Evolutionary conservation across 2,888 invertebrate species (phyloP).

Genomic region (Achlya flavicornis): DNA sequence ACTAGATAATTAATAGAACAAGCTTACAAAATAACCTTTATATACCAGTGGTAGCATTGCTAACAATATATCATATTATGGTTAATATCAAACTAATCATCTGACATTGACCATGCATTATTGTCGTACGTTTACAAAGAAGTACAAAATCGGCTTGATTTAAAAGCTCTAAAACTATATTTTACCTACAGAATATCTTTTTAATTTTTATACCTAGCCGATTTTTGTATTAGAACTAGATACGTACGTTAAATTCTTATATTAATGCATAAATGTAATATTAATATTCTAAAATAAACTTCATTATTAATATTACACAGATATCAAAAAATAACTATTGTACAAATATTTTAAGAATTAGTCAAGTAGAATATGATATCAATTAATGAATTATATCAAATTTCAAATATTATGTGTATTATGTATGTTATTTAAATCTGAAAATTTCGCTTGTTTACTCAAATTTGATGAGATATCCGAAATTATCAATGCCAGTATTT

Average conservation of each 20-base stretch:
- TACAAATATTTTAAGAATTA: slow-evolving; percentile 63
- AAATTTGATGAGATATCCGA: slow-evolving; percentile 52
- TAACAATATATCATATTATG: slow-evolving; percentile 20
- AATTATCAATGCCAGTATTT: slow-evolving; percentile 81
- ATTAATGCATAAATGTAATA: slow-evolving; percentile 33
- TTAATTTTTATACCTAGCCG: slow-evolving; percentile 23
- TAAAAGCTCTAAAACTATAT: not conserved
- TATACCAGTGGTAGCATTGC: slow-evolving; percentile 31
- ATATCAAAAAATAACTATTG: slow-evolving; percentile 38
- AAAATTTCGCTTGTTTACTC: slow-evolving; percentile 33
- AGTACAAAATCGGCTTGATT: slow-evolving; percentile 12
- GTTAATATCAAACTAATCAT: slow-evolving; percentile 18
- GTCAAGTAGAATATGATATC: slow-evolving; percentile 41
- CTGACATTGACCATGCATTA: slow-evolving; percentile 17
- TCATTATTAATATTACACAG: slow-evolving; percentile 37
- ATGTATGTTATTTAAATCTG: slow-evolving; percentile 26
- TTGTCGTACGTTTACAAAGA: slow-evolving; percentile 3
- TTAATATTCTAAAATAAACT: slow-evolving; percentile 36
- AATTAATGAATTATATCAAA: slow-evolving; percentile 12
- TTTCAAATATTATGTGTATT: slow-evolving; percentile 33
- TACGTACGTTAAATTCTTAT: slow-evolving; percentile 30
- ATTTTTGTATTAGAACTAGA: slow-evolving; percentile 40
- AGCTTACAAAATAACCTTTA: slow-evolving; percentile 11
- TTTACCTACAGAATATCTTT: slow-evolving; percentile 22
- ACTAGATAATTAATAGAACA: not conserved